Evolutionary conservation across 2,113 vertebrate genomes (phyloP).

Genomic region (Heliornis fulica): DNA sequence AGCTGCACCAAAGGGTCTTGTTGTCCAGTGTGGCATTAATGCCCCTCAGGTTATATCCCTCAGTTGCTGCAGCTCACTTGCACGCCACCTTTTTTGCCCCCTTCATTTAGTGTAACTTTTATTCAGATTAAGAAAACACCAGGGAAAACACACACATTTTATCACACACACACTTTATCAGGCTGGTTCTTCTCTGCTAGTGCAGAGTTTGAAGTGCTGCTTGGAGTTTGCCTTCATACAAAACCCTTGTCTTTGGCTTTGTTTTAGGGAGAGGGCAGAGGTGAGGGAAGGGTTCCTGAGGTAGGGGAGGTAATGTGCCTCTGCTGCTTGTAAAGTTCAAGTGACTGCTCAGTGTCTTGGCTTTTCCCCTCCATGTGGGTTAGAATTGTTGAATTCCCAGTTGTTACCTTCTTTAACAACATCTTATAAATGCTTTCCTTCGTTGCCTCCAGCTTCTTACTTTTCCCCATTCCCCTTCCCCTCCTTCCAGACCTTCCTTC

Average conservation of each 20-base stretch:
- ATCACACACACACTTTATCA: neutral
- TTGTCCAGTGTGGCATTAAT: neutral
- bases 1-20: fast-evolving
- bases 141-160: neutral
- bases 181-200: neutral
- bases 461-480: neutral
- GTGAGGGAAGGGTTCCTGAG: neutral
- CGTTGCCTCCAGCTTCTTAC: neutral
- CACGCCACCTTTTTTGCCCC: fast-evolving
- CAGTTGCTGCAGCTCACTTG: neutral
- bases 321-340: neutral
- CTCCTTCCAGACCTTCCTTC: constrained; percentile 8
- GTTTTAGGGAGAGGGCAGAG: neutral
- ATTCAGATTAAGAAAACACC: neutral
- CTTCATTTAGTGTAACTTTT: neutral
- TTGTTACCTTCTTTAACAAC: neutral
- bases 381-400: neutral
- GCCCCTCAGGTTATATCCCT: neutral
- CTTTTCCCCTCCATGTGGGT: neutral
- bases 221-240: neutral
- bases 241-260: neutral
- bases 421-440: neutral
- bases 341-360: neutral
- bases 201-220: neutral
- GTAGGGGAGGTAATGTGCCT: neutral